Evolutionary conservation across 1,140 invertebrate species (phyloP).

Genomic region (Aleiodes sp.): DNA sequence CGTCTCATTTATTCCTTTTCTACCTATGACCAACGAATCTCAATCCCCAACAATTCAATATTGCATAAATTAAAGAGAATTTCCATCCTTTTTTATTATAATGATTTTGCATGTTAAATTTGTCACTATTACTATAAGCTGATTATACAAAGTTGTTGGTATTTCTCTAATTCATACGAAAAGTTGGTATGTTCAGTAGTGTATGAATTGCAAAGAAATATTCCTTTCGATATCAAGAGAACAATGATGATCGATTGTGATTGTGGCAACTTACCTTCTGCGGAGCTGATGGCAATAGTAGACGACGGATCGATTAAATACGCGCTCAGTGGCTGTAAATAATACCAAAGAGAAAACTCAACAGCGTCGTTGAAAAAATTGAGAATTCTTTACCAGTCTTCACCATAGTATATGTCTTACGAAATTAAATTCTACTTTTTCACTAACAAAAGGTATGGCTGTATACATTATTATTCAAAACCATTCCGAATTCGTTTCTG

Average conservation of each 20-base stretch:
- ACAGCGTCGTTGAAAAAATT: slow-evolving; percentile 18
- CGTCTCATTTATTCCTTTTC: too few relatives aligned
- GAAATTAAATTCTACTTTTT: neutral
- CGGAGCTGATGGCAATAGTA: slow-evolving; percentile 16
- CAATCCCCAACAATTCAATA: too few relatives aligned
- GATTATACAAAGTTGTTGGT: neutral
- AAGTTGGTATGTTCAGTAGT: neutral
- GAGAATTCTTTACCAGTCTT: neutral
- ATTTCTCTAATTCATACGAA: neutral
- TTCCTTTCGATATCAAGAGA: slow-evolving; percentile 7
- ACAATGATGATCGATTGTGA: slow-evolving; percentile 11
- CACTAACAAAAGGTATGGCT: too few relatives aligned
- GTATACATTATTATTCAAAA: too few relatives aligned
- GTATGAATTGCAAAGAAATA: neutral
- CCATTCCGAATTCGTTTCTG: too few relatives aligned
- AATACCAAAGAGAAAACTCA: slow-evolving; percentile 10
- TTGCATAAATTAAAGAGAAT: too few relatives aligned
- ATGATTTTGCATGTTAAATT: too few relatives aligned
- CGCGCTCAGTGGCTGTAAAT: slow-evolving; percentile 36
- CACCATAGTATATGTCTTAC: slow-evolving; percentile 3
- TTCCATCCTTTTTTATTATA: too few relatives aligned
- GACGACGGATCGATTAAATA: slow-evolving; percentile 39
- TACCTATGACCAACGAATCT: too few relatives aligned
- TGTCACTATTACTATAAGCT: too few relatives aligned
- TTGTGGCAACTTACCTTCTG: slow-evolving; percentile 5